Evolutionary conservation across 2,888 invertebrate genomes (phyloP).

Genomic region (Maniola hyperantus): DNA sequence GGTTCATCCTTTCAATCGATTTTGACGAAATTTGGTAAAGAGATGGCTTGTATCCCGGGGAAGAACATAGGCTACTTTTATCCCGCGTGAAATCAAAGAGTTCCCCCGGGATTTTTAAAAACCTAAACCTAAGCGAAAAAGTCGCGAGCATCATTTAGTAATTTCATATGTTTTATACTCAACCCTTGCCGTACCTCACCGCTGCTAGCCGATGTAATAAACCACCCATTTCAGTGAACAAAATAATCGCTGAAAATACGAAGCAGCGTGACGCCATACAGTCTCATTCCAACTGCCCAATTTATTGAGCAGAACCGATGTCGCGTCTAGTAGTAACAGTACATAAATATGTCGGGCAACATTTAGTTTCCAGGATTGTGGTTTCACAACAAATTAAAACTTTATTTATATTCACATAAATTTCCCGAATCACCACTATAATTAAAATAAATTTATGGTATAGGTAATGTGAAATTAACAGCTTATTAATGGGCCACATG

Average conservation of each 20-base stretch:
- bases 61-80: no score
- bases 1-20: no score
- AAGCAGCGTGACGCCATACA: constrained; percentile 48
- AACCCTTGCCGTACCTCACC: not conserved
- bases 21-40: no score
- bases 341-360: constrained; percentile 61
- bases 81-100: no score
- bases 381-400: constrained; percentile 26
- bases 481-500: not conserved
- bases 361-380: constrained; percentile 47
- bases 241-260: constrained; percentile 69
- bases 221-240: constrained; percentile 47
- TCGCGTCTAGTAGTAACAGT: constrained; percentile 58
- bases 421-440: not conserved
- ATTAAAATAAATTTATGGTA: not conserved
- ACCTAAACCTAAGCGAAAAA: no score
- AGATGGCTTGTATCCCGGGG: no score
- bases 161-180: no score
- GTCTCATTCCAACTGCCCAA: constrained; percentile 13
- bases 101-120: no score
- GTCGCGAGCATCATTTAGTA: no score
- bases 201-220: not conserved
- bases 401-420: constrained; percentile 12
- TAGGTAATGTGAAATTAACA: not conserved
- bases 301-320: constrained; percentile 9